Evolutionary conservation across 1,140 invertebrate species (phyloP).

Genomic region (Pygmarrhopalites habei): DNA sequence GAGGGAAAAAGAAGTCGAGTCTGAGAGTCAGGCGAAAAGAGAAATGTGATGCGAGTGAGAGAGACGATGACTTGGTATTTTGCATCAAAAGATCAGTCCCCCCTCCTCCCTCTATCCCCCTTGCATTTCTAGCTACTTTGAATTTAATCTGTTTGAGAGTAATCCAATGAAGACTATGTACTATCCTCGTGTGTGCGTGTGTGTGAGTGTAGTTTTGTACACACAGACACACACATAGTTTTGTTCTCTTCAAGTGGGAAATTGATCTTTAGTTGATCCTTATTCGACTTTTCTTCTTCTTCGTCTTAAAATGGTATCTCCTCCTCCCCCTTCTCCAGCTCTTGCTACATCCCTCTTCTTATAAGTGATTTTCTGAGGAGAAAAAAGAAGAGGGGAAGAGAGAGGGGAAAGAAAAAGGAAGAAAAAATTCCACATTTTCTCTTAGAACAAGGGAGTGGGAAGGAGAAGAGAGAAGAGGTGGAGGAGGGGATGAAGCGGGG

Average conservation of each 20-base stretch:
- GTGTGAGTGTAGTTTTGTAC: not conserved
- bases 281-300: too few species aligned
- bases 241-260: too few species aligned
- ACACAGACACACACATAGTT: not conserved
- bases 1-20: not conserved
- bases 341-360: too few species aligned
- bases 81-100: slow-evolving; percentile 3
- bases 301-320: too few species aligned
- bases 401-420: not conserved
- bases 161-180: slow-evolving; percentile 7
- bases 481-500: not conserved
- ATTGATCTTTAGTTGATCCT: too few species aligned
- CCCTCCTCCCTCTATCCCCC: too few species aligned
- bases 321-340: too few species aligned
- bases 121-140: not conserved
- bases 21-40: too few species aligned
- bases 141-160: slow-evolving; percentile 7
- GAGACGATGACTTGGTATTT: not conserved
- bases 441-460: not conserved
- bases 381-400: not conserved
- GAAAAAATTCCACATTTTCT: too few species aligned
- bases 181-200: too few species aligned
- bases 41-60: too few species aligned
- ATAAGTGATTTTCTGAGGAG: not conserved
- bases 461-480: slow-evolving; percentile 2